Evolutionary conservation across 2,113 vertebrate genomes (phyloP).

Genomic region (Pan paniscus): DNA sequence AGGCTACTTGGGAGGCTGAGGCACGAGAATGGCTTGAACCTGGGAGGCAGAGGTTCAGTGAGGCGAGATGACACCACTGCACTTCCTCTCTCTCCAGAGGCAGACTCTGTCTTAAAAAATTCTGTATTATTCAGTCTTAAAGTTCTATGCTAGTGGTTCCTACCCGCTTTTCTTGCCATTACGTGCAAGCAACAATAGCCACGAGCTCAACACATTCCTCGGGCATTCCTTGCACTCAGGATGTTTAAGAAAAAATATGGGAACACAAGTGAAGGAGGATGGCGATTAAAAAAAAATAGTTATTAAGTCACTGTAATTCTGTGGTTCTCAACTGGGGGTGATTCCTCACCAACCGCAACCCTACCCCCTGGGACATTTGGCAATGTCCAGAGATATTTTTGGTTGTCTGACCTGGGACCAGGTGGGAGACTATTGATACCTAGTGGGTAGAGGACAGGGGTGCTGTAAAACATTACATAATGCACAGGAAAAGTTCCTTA

Average conservation of each 20-base stretch:
- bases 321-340: not conserved
- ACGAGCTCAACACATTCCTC: not conserved
- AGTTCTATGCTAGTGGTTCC: not conserved
- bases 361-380: not conserved
- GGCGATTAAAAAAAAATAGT: not conserved
- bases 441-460: not conserved
- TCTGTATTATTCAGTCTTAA: not conserved
- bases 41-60: no score
- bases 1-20: no score
- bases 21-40: no score
- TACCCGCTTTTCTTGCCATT: not conserved
- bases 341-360: not conserved
- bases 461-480: not conserved
- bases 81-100: no score
- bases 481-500: not conserved
- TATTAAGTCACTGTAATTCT: not conserved
- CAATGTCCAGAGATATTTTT: not conserved
- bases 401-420: not conserved
- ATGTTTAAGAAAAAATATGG: not conserved
- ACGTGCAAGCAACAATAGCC: not conserved
- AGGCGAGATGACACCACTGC: no score
- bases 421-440: not conserved
- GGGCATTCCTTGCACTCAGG: not conserved
- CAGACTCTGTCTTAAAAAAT: not conserved
- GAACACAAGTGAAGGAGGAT: not conserved